phyloP scores from a whole-genome alignment of 2,888 invertebrate genomes.

The Lycaena phlaeas region DNA sequence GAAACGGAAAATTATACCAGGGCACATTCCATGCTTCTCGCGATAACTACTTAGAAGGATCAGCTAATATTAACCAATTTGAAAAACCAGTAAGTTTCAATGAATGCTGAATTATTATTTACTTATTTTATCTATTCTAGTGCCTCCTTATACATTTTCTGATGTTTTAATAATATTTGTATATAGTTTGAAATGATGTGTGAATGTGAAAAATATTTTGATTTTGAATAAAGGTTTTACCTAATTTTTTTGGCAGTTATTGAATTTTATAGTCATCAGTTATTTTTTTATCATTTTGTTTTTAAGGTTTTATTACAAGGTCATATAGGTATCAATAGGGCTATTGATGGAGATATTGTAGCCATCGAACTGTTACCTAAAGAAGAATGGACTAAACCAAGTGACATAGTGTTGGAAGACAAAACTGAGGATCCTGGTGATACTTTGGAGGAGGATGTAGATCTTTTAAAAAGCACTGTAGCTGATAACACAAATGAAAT shows the following conservation, averaged over 20 bases:
- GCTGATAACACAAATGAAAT: slow-evolving; percentile 47
- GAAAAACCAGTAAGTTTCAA: slow-evolving; percentile 84
- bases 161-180: no score
- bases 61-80: slow-evolving; percentile 83
- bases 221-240: no score
- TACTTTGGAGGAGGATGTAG: slow-evolving; percentile 74
- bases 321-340: slow-evolving; percentile 88
- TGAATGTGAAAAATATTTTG: no score
- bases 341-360: slow-evolving; percentile 95
- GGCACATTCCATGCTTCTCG: slow-evolving; percentile 89
- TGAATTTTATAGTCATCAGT: no score
- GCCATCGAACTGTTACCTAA: slow-evolving; percentile 92
- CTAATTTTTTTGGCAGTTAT: no score
- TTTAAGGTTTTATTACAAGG: slow-evolving; percentile 87
- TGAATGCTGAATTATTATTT: no score
- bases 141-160: no score
- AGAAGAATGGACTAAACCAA: slow-evolving; percentile 92
- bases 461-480: slow-evolving; percentile 38
- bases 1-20: slow-evolving; percentile 81
- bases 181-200: no score
- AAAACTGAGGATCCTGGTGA: slow-evolving; percentile 82
- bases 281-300: slow-evolving; percentile 16
- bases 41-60: slow-evolving; percentile 95
- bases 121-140: no score
- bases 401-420: slow-evolving; percentile 86